Percentiles rank a stretch among this genome's conserved stretches.
Evolutionary conservation across 2,888 invertebrate genomes (phyloP).

Genomic region (Ceratothoa steindachneri): DNA sequence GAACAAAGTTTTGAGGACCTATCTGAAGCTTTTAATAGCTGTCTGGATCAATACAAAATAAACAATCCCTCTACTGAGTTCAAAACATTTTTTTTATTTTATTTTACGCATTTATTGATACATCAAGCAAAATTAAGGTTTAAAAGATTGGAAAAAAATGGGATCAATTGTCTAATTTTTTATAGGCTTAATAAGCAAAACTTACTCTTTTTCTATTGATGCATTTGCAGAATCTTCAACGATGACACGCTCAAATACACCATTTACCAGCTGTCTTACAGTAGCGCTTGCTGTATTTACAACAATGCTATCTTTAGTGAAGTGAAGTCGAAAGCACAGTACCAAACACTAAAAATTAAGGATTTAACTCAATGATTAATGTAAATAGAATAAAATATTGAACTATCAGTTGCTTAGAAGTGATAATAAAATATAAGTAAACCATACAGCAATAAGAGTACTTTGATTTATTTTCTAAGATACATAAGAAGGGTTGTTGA

Average conservation of each 20-base stretch:
- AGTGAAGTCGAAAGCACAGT: slow-evolving; percentile 92
- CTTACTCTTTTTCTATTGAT: slow-evolving; percentile 25
- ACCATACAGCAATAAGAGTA: too few species aligned
- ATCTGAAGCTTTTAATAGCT: not conserved
- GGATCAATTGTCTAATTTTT: too few species aligned
- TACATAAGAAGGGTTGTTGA: too few species aligned
- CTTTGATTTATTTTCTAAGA: too few species aligned
- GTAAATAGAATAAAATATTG: slow-evolving; percentile 8
- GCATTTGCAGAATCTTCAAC: slow-evolving; percentile 59
- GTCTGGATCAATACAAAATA: too few species aligned
- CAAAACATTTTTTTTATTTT: too few species aligned
- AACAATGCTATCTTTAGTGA: slow-evolving; percentile 88
- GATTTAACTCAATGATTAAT: not conserved
- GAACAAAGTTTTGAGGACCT: not conserved
- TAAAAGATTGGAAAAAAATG: not conserved
- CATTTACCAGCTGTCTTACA: slow-evolving; percentile 86
- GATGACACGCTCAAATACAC: slow-evolving; percentile 81
- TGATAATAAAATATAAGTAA: too few species aligned
- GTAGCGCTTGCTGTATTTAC: slow-evolving; percentile 97
- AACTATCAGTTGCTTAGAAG: too few species aligned
- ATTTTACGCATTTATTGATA: too few species aligned
- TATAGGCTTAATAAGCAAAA: too few species aligned
- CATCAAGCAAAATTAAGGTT: not conserved
- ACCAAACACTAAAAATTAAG: slow-evolving; percentile 70
- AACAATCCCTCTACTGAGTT: too few species aligned